Percentiles rank a stretch among this genome's conserved stretches.
Evolutionary conservation across 1,140 invertebrate species (phyloP).

Genomic region (Drosophila sp.): DNA sequence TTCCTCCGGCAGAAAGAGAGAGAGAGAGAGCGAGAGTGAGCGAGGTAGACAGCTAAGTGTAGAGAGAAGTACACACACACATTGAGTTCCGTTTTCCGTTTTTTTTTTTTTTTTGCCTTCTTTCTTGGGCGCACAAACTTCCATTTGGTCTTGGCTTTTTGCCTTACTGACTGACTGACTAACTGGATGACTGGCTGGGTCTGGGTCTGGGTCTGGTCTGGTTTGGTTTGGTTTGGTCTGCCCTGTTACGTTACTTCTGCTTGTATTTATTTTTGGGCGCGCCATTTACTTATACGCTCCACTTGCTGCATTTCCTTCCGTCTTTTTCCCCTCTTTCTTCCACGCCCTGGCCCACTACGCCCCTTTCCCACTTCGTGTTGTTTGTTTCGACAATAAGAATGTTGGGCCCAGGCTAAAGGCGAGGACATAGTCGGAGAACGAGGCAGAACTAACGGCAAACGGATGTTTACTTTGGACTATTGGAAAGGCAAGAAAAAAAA

Average conservation of each 20-base stretch:
- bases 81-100: not conserved
- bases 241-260: not conserved
- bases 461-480: slow-evolving; percentile 51
- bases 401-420: slow-evolving; percentile 26
- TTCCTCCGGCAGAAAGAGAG: not conserved
- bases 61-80: not conserved
- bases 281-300: slow-evolving; percentile 59
- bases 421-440: slow-evolving; percentile 11
- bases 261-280: slow-evolving; percentile 62
- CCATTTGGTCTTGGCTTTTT: slow-evolving; percentile 28
- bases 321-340: not conserved
- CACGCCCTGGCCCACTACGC: no score
- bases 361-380: not conserved
- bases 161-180: slow-evolving; percentile 48
- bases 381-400: slow-evolving; percentile 19
- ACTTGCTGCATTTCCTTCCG: slow-evolving; percentile 57
- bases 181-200: slow-evolving; percentile 23
- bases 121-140: slow-evolving; percentile 17
- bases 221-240: slow-evolving; percentile 9
- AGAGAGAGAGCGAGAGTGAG: not conserved
- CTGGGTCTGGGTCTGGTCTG: not conserved
- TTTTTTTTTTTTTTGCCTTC: not conserved
- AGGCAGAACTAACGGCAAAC: slow-evolving; percentile 35
- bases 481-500: slow-evolving; percentile 7
- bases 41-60: not conserved